phyloP scores from a whole-genome alignment of 1,140 invertebrate species.

The Aphelinus atriplicis region DNA sequence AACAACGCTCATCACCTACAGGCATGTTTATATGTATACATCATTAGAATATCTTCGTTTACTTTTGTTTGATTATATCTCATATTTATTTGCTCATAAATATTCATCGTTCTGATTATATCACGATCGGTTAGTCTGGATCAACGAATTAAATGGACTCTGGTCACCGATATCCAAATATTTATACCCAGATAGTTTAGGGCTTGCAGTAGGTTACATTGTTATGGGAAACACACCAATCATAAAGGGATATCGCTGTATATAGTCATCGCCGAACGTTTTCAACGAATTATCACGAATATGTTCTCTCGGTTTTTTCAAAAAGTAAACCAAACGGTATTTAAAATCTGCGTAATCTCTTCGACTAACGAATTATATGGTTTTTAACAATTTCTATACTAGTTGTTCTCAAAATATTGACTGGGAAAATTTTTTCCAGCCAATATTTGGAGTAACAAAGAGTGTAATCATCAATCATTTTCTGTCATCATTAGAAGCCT shows the following conservation, averaged over 20 bases:
- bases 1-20: too few species aligned
- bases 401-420: too few species aligned
- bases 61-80: neutral
- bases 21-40: too few species aligned
- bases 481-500: too few species aligned
- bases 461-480: too few species aligned
- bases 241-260: neutral
- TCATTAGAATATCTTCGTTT: too few species aligned
- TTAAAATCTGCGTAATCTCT: too few species aligned
- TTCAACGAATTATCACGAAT: conserved; percentile 17
- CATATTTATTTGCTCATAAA: conserved; percentile 46
- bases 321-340: too few species aligned
- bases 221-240: neutral
- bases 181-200: conserved; percentile 34
- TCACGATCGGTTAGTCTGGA: conserved; percentile 36
- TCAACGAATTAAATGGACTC: conserved; percentile 43
- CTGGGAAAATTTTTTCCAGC: too few species aligned
- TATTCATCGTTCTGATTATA: conserved; percentile 42
- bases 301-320: neutral
- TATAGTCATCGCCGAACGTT: conserved; percentile 1
- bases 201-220: conserved; percentile 7
- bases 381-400: too few species aligned
- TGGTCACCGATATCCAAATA: conserved; percentile 23
- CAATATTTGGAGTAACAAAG: too few species aligned
- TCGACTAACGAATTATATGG: too few species aligned